Evolutionary conservation across 1,140 invertebrate genomes (phyloP).

Genomic region (Schlechtendalia chinensis): DNA sequence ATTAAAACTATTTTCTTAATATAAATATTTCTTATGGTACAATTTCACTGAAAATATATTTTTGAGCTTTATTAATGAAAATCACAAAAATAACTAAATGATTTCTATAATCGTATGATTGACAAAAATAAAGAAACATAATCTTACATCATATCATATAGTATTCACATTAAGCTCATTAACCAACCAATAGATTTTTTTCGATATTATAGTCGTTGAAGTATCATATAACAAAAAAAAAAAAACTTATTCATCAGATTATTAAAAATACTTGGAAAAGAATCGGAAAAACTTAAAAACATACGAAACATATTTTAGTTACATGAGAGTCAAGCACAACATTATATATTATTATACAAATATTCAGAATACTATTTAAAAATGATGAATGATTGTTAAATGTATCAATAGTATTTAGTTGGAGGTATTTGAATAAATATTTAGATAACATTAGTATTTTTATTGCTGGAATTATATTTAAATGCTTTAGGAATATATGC

Average conservation of each 20-base stretch:
- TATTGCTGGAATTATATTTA: background rate
- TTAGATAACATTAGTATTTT: too few species aligned
- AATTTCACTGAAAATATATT: slow-evolving; percentile 1
- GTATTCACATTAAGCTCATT: slow-evolving; percentile 15
- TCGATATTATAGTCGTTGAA: background rate
- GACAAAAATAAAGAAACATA: slow-evolving; percentile 5
- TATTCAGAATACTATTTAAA: background rate
- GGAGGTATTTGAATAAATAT: background rate
- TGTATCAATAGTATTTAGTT: slow-evolving; percentile 7
- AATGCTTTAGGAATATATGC: background rate
- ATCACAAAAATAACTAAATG: background rate
- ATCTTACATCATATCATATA: background rate
- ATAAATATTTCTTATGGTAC: background rate
- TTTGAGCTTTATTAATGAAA: slow-evolving; percentile 31
- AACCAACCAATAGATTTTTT: background rate
- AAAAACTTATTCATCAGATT: background rate
- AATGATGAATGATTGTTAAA: background rate
- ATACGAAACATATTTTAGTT: background rate
- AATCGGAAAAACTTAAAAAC: background rate
- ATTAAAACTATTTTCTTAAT: too few species aligned
- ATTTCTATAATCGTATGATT: background rate
- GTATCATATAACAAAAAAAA: background rate
- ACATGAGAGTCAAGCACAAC: background rate
- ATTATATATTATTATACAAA: background rate
- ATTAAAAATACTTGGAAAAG: background rate